A percentile compares a stretch with the other conserved stretches of the same genome.
phyloP scores from a whole-genome alignment of 2,888 invertebrate genomes.

The Caenorhabditis afra region DNA sequence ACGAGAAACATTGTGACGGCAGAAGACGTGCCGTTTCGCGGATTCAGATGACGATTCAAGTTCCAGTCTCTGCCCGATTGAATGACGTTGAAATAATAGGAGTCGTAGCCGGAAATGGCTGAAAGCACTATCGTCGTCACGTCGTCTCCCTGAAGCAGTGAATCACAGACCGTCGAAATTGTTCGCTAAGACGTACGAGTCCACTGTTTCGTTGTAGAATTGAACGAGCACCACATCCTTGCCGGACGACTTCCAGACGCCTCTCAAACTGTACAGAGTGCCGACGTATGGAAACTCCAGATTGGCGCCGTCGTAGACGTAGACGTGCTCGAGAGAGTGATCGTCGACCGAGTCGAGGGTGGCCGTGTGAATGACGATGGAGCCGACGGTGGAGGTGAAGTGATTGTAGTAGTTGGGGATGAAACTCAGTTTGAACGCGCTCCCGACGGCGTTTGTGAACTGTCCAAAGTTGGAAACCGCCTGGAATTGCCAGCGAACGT shows the following conservation, averaged over 20 bases:
- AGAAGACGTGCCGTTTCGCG: not conserved
- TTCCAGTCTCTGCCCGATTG: not conserved
- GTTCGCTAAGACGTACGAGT: slow-evolving; percentile 15
- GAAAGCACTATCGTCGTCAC: not conserved
- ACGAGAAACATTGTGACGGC: not conserved
- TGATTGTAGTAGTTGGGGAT: too few species aligned
- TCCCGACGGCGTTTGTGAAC: too few species aligned
- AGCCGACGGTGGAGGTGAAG: too few species aligned
- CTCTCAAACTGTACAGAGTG: too few species aligned
- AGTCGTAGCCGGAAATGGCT: slow-evolving; percentile 3
- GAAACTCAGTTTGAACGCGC: too few species aligned
- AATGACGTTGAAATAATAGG: slow-evolving; percentile 3
- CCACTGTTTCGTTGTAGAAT: not conserved
- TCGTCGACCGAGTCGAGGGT: too few species aligned
- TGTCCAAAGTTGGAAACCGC: too few species aligned
- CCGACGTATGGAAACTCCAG: too few species aligned
- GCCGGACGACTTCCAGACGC: not conserved
- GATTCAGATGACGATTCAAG: not conserved
- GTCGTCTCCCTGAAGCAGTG: not conserved
- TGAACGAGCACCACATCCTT: slow-evolving; percentile 13
- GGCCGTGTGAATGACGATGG: too few species aligned
- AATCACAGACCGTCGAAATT: slow-evolving; percentile 4
- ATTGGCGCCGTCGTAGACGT: too few species aligned
- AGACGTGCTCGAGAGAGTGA: too few species aligned
- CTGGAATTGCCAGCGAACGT: too few species aligned